Evolutionary conservation across 2,888 invertebrate genomes (phyloP), one percentile per base, ranked within the genome.

Genomic region (Muscina levida): DNA sequence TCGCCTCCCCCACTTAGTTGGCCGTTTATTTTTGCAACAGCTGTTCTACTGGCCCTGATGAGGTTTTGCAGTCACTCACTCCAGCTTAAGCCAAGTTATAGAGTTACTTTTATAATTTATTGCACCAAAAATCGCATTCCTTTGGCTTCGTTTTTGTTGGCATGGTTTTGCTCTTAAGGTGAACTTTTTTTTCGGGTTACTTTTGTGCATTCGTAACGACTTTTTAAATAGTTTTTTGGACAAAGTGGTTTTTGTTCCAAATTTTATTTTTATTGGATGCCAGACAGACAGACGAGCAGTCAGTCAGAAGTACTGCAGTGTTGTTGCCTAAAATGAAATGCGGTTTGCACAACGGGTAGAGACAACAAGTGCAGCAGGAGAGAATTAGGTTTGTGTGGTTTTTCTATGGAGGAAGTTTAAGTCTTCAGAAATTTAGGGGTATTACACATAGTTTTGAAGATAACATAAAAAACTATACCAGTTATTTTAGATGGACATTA

Each of bases 111-210:
- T 71, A 67, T 73, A 77, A 80, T 73, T 77, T 77, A 75, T 77
- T 77, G 75, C 76, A 82, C 72, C 73, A 73, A 79, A 74, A 77
- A 26, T 75, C 83, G 75, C 83, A 83, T 85, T 48, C 37, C 31
- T 31, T 71, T 53, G 22, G n/a, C 10, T 48, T 31, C 44, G n/a
- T 17, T 70, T 67, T 26, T 8, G 4, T 66, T 42, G 37, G 11
- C 19, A 17, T 46, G 15, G 26, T 31, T 44, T 5, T 46, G 15
- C 13, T 44, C 24, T 46, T 53, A 24, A 11, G 13, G 26, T n/a
- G 31, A 8, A 31, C 31, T 57, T 57, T 53, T 10, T 13, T 15
- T 15, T 57, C n/a, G 15, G 24, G n/a, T 1, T 4, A 31, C 46
- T 57, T 57, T 57, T n/a, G n/a, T n/a, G 37, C 46, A 46, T 15